Evolutionary conservation across 2,113 vertebrate species (phyloP), one percentile per base, ranked within the genome.

Genomic region (Puma concolor): DNA sequence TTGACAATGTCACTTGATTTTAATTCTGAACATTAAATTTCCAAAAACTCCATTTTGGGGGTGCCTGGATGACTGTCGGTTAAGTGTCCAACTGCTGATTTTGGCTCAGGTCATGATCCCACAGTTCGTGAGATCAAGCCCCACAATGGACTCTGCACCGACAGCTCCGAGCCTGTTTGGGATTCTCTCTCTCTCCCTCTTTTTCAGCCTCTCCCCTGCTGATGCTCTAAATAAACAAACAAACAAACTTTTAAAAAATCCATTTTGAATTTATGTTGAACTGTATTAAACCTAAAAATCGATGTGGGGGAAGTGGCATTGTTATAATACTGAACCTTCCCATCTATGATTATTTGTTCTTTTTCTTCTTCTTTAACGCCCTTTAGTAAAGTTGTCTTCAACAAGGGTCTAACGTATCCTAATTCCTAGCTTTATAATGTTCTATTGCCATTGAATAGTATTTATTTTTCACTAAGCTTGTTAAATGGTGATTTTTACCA

Each of bases 381-480:
- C 48, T n/a, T 95, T 12, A 21, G 54, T n/a, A 81, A 31, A 67
- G 69, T 36, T 60, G 16, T 57, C 63, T 84, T 86, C 77, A 80
- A 13, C 52, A 92, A 41, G n/a, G 7, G 19, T 1, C 16, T 16
- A 10, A 52, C 7, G 52, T 80, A 88, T 63, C 25, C 31, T 57
- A 76, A 31, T 71, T 94, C 41, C 41, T 86, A 72, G 33, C 25
- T 88, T 88, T 76, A 93, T 16, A 41, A 71, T 72, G 4, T 72
- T 85, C 91, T 64, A 57, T 63, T 85, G 33, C 15, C 52, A 52
- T 38, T 19, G 15, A 36, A 83, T 74, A 76, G 16, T 44, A n/a
- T 72, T 94, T 38, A 85, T 44, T 96, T 96, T 94, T 48, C 44
- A 67, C 77, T 82, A 25, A 54, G 54, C 50, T 86, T 82, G n/a